phyloP scores from a whole-genome alignment of 2,888 invertebrate genomes.

The Stenolophus ochropezus region DNA sequence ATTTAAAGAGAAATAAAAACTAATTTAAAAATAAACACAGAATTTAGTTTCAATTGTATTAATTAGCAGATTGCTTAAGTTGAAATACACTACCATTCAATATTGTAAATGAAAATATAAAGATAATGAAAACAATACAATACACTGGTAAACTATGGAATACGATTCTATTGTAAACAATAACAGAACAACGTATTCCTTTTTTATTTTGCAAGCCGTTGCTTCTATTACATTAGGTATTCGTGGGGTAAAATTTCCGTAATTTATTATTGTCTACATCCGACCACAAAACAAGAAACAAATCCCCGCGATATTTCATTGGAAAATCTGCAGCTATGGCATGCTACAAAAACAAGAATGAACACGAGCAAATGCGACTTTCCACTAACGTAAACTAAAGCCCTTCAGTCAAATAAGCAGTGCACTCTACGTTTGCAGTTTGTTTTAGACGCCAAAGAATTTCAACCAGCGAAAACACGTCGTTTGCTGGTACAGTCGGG shows the following conservation, averaged over 20 bases:
- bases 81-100: neutral
- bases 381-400: neutral
- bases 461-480: slow-evolving; percentile 11
- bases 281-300: slow-evolving; percentile 8
- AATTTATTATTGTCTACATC: slow-evolving; percentile 2
- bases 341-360: neutral
- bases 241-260: neutral
- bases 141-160: neutral
- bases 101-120: no score
- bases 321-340: slow-evolving; percentile 3
- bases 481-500: no score
- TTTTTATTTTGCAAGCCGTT: neutral
- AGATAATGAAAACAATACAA: no score
- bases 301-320: slow-evolving; percentile 28
- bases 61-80: no score
- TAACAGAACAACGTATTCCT: neutral
- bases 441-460: neutral
- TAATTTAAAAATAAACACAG: no score
- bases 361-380: neutral
- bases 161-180: neutral
- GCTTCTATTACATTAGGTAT: neutral
- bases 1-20: no score
- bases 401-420: slow-evolving; percentile 3
- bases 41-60: no score
- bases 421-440: slow-evolving; percentile 24